Base-by-base conservation (phyloP, 37 sponge, comb jelly and placozoan genomes). In the Ephydatia muelleri region DNA sequence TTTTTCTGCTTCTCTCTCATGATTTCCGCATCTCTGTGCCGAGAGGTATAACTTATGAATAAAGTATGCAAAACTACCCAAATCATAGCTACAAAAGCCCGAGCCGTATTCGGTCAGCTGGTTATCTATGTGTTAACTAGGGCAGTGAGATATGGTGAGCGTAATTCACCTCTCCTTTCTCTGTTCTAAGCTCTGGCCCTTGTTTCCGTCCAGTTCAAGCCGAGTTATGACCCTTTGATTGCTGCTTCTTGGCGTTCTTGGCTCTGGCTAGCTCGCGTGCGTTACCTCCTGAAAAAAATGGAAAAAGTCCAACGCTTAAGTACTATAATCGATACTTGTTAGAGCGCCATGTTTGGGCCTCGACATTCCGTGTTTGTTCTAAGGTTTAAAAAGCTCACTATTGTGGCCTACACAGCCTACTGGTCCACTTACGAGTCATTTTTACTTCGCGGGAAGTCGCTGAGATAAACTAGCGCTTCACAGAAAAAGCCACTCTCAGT, bases 1-100 rank as follows among this genome's bases (percentile, higher is more conserved):
- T 85, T 88, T 67, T 80, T 85, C 69, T 94, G 94, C 36, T 94
- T 94, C 72, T 94, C 88, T 88, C 94, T 94, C 94, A 94, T 94
- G 27, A 94, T 94, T 31, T 94, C 94, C 22, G 94, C 94, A 88
- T 94, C 94, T 49, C 94, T 84, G 67, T 1, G 57, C 30, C 26
- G 68, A 75, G 29, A 70, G 19, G 68, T 33, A 74, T 49, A 57
- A 1, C 16, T 57, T 57, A 13, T 13, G 34, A 34, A 34, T 71
- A 76, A 28, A 74, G 25, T 5, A 40, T 40, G 27, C 78, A 77
- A 25, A 2, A 23, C 12, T 40, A 47, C 30, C 19, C 33, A 25
- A 2, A 38, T 22, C 30, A 22, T 30, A 39, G 16, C 57, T 14
- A 57, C 57, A 57, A 57, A 57, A 1, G 43, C 43, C 6, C 3